Evolutionary conservation across 1,140 invertebrate genomes (phyloP).

Genomic region (Papilio polyxenes): DNA sequence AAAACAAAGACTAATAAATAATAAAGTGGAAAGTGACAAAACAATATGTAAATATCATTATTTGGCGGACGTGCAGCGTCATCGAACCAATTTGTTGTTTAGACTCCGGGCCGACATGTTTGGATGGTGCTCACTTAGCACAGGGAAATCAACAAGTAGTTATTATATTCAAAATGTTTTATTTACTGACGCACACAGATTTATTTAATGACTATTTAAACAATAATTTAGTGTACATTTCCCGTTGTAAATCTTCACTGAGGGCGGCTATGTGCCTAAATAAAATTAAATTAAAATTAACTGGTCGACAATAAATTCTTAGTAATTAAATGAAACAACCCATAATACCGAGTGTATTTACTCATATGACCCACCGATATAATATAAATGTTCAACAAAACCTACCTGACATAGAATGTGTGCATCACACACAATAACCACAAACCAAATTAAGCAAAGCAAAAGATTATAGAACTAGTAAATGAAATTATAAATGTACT

Average conservation of each 20-base stretch:
- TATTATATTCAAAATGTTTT: constrained; percentile 6
- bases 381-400: too few relatives aligned
- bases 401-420: too few relatives aligned
- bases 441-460: too few relatives aligned
- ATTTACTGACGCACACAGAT: not conserved
- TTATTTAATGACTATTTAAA: not conserved
- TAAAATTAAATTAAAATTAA: not conserved
- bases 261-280: not conserved
- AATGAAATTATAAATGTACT: not conserved
- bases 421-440: not conserved
- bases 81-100: constrained; percentile 39
- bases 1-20: constrained; percentile 42
- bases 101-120: constrained; percentile 53
- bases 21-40: constrained; percentile 75
- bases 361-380: too few relatives aligned
- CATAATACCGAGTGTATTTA: too few relatives aligned
- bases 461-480: too few relatives aligned
- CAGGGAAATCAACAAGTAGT: constrained; percentile 48
- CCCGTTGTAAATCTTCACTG: not conserved
- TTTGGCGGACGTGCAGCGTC: constrained; percentile 54
- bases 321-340: too few relatives aligned
- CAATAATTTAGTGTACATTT: too few relatives aligned
- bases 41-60: constrained; percentile 79
- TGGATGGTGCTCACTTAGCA: constrained; percentile 55
- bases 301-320: not conserved